Conservation (phyloP, 2,113 vertebrate species). For the Pedetes capensis region DNA sequence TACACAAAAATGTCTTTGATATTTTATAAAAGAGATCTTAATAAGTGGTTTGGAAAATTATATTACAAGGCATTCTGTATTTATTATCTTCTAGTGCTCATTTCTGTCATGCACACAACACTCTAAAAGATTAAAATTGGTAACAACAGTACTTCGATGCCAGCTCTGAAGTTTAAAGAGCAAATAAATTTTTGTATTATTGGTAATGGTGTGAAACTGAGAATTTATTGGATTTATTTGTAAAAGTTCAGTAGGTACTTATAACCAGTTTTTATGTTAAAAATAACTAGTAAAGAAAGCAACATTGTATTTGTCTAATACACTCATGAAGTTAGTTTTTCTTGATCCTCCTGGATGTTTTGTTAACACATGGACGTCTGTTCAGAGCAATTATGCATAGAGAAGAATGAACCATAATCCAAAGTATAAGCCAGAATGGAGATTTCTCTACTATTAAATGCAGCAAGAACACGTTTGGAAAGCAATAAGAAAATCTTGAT, state of each 20-base stretch:
- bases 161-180: conserved; percentile 59
- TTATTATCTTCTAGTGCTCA: conserved; percentile 63
- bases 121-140: conserved; percentile 70
- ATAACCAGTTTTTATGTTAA: conserved; percentile 57
- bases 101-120: conserved; percentile 58
- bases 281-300: conserved; percentile 19
- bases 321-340: conserved; percentile 48
- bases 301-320: conserved; percentile 14
- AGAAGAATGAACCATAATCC: not conserved
- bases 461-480: not conserved
- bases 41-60: conserved; percentile 71
- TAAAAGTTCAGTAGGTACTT: conserved; percentile 50
- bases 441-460: not conserved
- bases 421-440: not conserved
- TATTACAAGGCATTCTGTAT: conserved; percentile 57
- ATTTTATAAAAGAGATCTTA: conserved; percentile 68
- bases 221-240: conserved; percentile 44
- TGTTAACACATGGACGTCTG: not conserved
- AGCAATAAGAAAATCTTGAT: not conserved
- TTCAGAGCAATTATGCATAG: not conserved
- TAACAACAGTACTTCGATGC: conserved; percentile 57
- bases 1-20: conserved; percentile 66
- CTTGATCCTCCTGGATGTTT: conserved; percentile 32
- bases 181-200: conserved; percentile 67
- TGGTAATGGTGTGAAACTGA: conserved; percentile 60